phyloP scores from a whole-genome alignment of 2,797 vertebrate species.

The Lagocephalus sceleratus region DNA sequence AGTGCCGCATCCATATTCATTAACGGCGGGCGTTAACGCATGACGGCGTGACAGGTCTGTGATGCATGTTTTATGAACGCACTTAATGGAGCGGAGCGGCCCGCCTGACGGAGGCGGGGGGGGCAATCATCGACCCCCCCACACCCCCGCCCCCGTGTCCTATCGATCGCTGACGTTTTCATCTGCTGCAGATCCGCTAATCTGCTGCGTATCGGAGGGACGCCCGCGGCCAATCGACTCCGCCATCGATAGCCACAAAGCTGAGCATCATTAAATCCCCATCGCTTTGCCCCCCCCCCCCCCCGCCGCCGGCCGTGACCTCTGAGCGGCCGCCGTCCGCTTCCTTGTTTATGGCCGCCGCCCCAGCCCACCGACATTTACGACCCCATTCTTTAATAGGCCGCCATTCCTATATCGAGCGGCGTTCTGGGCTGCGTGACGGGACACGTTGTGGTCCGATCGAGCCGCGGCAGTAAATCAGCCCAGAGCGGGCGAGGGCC shows the following conservation, averaged over 20 bases:
- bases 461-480: conserved; percentile 42
- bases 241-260: conserved; percentile 79
- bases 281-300: conserved; percentile 74
- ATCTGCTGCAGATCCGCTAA: conserved; percentile 80
- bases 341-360: conserved; percentile 65
- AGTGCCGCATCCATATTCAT: conserved; percentile 90
- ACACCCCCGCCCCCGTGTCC: conserved; percentile 81
- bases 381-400: conserved; percentile 62
- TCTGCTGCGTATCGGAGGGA: conserved; percentile 79
- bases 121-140: conserved; percentile 81
- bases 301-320: conserved; percentile 68
- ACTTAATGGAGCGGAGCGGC: conserved; percentile 56
- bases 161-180: conserved; percentile 84
- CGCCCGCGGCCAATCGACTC: conserved; percentile 80
- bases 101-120: conserved; percentile 2
- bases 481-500: not conserved
- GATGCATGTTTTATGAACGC: conserved; percentile 70
- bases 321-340: conserved; percentile 71
- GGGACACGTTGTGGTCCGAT: conserved; percentile 48
- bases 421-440: conserved; percentile 40
- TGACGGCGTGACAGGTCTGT: conserved; percentile 73
- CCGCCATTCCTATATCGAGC: conserved; percentile 60
- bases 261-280: conserved; percentile 83
- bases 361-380: conserved; percentile 58
- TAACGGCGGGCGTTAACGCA: conserved; percentile 81